Base-by-base conservation (phyloP, 1,140 invertebrate genomes). In the Drosophila nasuta region DNA sequence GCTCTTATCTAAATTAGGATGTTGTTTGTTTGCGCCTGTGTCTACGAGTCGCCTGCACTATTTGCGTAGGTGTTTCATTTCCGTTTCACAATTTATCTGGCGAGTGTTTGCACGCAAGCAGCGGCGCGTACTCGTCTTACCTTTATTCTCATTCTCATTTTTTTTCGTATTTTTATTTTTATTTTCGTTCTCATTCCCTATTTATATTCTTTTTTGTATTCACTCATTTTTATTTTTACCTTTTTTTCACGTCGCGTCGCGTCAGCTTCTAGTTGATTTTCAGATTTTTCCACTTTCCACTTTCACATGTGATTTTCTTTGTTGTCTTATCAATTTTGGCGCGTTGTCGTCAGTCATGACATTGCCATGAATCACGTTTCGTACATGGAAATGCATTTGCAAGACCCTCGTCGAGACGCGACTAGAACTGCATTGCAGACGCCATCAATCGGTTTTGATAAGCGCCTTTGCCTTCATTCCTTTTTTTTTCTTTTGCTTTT, bases 61-160 rank as follows among this genome's bases (percentile, higher is more conserved):
- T 91, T 91, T 91, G 88, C 83, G 83, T 91, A 91, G 88, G 88
- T 91, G 88, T 91, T 91, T 91, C 88, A 91, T 91, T 91, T 91
- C 88, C 88, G 85, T 82, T 91, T 79, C 82, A 89, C 86, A 89
- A 89, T 89, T 81, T 89, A 85, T 85, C 85, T 81, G 75, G 48
- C 77, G 79, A 86, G 51, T 86, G 82, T 80, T 85, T 85, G 82
- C 75, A 60, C 59, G 51, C 68, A 75, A 62, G 72, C 72, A 57
- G 51, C 62, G 52, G 11, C 65, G 70, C 65, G n/a, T 64, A 82
- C 74, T 69, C 75, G 35, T 70, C 71, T 69, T 77, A 87, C 83
- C 83, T 82, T 85, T 81, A 59, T 62, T 33, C 51, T 6, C 38
- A 8, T 30, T 52, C n/a, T 28, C n/a, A 52, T 33, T 33, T 13